These are phyloP conservation scores for Chinchilla lanigera DNA, from an alignment of 2,113 vertebrate genomes.

Conservation along the genomic window DNA sequence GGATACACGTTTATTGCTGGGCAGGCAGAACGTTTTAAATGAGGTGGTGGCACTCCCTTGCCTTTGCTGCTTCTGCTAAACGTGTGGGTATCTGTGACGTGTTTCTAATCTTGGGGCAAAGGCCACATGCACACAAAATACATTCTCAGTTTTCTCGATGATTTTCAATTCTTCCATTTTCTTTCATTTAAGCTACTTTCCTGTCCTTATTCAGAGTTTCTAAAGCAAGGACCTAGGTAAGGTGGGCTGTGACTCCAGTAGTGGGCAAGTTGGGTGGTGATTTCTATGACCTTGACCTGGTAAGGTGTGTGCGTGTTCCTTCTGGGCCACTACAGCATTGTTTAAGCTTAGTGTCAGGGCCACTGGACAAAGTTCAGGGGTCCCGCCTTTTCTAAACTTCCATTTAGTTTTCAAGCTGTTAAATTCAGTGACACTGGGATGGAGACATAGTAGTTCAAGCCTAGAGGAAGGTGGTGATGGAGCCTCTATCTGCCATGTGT, in stretches of 20 bases:
- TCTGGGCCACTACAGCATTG: neutral
- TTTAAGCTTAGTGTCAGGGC: neutral
- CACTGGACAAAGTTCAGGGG: neutral
- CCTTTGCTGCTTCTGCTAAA: neutral
- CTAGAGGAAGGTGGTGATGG: neutral
- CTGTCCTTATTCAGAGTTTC: neutral
- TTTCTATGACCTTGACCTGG: neutral
- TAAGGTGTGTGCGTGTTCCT: neutral
- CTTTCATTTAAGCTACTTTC: neutral
- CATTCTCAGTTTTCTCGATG: neutral
- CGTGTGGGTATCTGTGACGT: neutral
- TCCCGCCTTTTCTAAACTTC: neutral
- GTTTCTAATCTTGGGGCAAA: neutral
- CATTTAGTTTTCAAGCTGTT: neutral
- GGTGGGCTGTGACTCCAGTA: neutral
- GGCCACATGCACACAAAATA: neutral
- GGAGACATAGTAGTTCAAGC: neutral
- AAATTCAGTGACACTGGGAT: neutral
- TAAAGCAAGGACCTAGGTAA: neutral
- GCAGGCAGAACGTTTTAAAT: conserved; percentile 1
- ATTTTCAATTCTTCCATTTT: neutral
- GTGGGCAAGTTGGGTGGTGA: neutral
- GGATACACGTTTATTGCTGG: neutral
- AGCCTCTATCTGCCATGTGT: neutral
- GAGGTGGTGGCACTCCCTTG: neutral